These are phyloP conservation scores for Otolemur crassicaudatus DNA, from an alignment of 2,797 vertebrate genomes.

Conservation along the genomic window DNA sequence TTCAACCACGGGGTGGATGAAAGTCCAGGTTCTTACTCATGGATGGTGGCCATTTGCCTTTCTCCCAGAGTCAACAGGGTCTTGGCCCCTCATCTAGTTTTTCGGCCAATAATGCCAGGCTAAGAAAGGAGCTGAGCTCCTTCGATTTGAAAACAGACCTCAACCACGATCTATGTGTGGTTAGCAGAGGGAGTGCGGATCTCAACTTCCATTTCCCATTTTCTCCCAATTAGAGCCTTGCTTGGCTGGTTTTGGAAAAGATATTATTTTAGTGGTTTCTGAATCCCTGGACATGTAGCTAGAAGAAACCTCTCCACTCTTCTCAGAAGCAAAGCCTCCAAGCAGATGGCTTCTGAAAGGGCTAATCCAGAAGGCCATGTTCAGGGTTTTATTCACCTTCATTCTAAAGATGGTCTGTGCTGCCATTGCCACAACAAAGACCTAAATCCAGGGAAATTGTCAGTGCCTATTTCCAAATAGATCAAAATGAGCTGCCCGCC, in stretches of 20 bases:
- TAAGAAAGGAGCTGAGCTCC: not conserved
- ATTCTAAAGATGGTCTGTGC: not conserved
- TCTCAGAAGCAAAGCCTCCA: not conserved
- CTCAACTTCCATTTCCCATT: not conserved
- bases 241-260: not conserved
- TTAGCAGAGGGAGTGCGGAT: not conserved
- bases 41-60: not conserved
- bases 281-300: not conserved
- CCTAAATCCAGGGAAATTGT: not conserved
- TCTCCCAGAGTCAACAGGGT: not conserved
- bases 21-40: not conserved
- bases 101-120: not conserved
- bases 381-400: not conserved
- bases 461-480: not conserved
- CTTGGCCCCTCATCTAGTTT: not conserved
- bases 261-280: slow-evolving; percentile 42
- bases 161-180: not conserved
- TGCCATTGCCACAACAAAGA: not conserved
- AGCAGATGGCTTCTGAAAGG: not conserved
- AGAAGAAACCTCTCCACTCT: not conserved
- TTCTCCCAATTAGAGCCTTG: not conserved
- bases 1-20: not conserved
- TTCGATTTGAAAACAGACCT: not conserved
- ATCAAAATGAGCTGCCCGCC: not conserved
- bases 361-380: not conserved